Evolutionary conservation across 2,113 vertebrate genomes (phyloP), one percentile per base, ranked within the genome.

Genomic region (Cynopterus brachyotis): DNA sequence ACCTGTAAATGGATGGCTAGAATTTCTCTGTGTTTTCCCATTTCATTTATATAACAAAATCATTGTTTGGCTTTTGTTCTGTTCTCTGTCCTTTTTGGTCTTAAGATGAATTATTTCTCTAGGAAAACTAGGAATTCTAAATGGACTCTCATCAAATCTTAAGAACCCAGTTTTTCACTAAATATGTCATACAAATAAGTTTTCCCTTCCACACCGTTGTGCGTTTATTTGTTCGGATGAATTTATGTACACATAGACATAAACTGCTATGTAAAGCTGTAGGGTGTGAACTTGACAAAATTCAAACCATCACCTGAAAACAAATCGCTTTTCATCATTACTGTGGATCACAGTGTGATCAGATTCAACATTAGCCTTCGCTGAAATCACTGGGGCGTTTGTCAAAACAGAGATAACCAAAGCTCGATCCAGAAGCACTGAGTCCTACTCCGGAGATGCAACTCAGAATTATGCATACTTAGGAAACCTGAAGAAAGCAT

Each of bases 31-130:
- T 55, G 0, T 97, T 97, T 98, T 97, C 80, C 92, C 94, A 79
- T 97, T 98, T 98, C 96, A 89, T 97, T 79, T 93, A 67, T 95
- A 59, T 95, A 97, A 98, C 96, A 81, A 98, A 98, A 98, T 98
- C 94, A 96, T 79, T 95, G 80, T 81, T 97, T 96, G 94, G 97
- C 40, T 78, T 95, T 87, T 30, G 0, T 80, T 97, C 73, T 96
- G 57, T 59, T 95, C 85, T 97, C 92, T n/a, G 66, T 64, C 86
- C 67, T 92, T 98, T 98, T 89, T 19, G 45, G 76, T 81, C 69
- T 98, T 97, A 97, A 96, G 91, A 60, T 87, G 45, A 64, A 90
- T 37, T 32, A 42, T 40, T 96, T 95, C 57, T 96, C 47, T 83
- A 11, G 12, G 35, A 76, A 76, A 94, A 91, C 35, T n/a, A 40